These are phyloP conservation scores for Chydorus sphaericus DNA, from an alignment of 2,888 invertebrate genomes.

Conservation along the genomic window DNA sequence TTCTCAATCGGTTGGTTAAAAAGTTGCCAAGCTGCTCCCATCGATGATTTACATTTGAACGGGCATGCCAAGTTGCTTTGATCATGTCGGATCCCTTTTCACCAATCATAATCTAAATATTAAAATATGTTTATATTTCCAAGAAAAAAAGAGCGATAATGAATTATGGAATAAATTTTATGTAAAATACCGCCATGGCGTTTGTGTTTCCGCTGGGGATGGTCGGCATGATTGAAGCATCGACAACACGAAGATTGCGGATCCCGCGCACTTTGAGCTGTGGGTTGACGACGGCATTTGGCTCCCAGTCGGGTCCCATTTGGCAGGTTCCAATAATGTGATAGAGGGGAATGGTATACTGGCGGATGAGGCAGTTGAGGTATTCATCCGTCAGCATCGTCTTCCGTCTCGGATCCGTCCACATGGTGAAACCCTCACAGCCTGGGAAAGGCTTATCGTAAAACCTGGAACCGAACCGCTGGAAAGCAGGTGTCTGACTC, in stretches of 20 bases:
- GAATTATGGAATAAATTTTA: neutral
- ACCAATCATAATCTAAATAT: constrained; percentile 39
- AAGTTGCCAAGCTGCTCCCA: no score
- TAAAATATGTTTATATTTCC: no score
- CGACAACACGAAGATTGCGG: constrained; percentile 48
- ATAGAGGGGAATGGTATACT: constrained; percentile 49
- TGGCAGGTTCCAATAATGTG: constrained; percentile 55
- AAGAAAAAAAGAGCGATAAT: neutral
- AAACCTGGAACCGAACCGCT: constrained; percentile 59
- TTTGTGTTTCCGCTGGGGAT: constrained; percentile 50
- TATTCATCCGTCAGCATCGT: constrained; percentile 61
- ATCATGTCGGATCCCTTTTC: constrained; percentile 51
- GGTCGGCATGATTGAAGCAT: constrained; percentile 51
- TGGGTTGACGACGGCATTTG: constrained; percentile 47
- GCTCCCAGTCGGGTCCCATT: constrained; percentile 44
- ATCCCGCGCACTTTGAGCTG: constrained; percentile 47
- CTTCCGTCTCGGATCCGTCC: constrained; percentile 19
- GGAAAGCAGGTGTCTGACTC: constrained; percentile 46
- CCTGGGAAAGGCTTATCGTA: constrained; percentile 61
- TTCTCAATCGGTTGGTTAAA: no score
- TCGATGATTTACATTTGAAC: no score
- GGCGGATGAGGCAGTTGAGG: constrained; percentile 67
- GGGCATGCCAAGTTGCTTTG: constrained; percentile 34
- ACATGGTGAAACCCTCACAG: constrained; percentile 59
- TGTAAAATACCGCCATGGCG: constrained; percentile 36